Evolutionary conservation across 2,888 invertebrate genomes (phyloP).

Genomic region (Euphydryas editha): DNA sequence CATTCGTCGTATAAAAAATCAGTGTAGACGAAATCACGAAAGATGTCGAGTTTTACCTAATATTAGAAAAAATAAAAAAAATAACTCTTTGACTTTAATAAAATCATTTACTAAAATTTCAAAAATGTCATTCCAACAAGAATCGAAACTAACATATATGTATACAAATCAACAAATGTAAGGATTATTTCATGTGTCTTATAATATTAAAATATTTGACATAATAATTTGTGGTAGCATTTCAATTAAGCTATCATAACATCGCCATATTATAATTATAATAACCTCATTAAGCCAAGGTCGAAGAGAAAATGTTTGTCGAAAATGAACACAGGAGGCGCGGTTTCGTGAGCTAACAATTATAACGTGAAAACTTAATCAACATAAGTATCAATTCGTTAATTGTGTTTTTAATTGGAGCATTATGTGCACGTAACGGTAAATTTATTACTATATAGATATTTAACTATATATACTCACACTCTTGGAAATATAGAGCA

Average conservation of each 20-base stretch:
- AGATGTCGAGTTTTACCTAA: too few relatives aligned
- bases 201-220: background rate
- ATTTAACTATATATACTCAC: background rate
- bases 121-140: too few relatives aligned
- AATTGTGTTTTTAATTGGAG: background rate
- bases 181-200: background rate
- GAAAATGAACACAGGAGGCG: background rate
- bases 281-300: slow-evolving; percentile 5
- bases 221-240: background rate
- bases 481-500: background rate
- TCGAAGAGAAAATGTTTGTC: slow-evolving; percentile 5
- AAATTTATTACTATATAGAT: background rate
- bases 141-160: too few relatives aligned
- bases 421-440: background rate
- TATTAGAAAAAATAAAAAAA: too few relatives aligned
- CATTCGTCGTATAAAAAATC: too few relatives aligned
- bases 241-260: slow-evolving; percentile 13
- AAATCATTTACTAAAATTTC: too few relatives aligned
- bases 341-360: background rate
- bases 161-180: too few relatives aligned
- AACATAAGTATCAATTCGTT: background rate
- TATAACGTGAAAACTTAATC: slow-evolving; percentile 1
- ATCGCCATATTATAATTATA: background rate
- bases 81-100: too few relatives aligned
- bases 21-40: too few relatives aligned